Evolutionary conservation across 2,797 vertebrate species (phyloP).

Genomic region (Periophthalmus magnuspinnatus): DNA sequence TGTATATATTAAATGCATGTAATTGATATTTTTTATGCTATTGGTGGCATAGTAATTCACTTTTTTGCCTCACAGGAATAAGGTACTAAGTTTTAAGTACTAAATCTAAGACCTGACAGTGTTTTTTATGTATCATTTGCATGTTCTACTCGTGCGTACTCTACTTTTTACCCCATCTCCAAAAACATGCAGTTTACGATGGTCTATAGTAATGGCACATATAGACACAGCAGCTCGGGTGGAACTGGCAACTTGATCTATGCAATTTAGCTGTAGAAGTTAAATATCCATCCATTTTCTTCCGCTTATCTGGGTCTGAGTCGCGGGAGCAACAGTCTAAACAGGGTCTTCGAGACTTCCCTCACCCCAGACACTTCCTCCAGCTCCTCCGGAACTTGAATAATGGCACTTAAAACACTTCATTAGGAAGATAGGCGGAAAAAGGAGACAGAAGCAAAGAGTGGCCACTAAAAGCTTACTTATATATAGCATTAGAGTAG

Average conservation of each 20-base stretch:
- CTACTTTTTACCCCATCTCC: no score
- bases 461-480: no score
- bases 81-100: neutral
- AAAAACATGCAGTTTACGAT: neutral
- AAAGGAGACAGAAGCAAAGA: neutral
- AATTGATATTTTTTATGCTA: no score
- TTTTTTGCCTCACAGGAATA: neutral
- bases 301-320: no score
- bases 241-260: neutral
- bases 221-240: no score
- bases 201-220: neutral
- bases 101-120: neutral
- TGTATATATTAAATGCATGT: no score
- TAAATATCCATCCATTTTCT: neutral
- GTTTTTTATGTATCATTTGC: no score
- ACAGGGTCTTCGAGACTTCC: no score
- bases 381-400: neutral
- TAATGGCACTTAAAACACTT: neutral
- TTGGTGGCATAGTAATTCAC: neutral
- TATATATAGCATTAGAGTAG: no score
- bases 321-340: no score
- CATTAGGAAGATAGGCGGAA: neutral
- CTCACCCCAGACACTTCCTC: no score
- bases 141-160: no score
- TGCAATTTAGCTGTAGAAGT: neutral